These are phyloP conservation scores for Magallana gigas DNA, from an alignment of 1,140 invertebrate species.

Conservation along the genomic window DNA sequence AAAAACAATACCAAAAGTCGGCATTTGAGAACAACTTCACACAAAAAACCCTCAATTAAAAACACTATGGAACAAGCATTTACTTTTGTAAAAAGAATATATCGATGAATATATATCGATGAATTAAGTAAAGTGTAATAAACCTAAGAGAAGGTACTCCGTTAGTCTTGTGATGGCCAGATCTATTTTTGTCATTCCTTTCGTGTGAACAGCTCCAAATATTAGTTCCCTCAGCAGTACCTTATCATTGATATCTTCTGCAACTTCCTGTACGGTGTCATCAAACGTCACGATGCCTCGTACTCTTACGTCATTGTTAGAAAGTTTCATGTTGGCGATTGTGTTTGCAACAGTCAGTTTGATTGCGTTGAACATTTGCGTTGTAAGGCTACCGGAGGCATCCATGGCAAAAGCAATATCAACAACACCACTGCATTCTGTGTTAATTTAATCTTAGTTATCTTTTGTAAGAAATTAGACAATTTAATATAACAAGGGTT, in stretches of 20 bases:
- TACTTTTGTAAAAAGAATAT: no score
- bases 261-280: background rate
- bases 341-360: constrained; percentile 13
- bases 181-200: constrained; percentile 28
- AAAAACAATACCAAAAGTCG: no score
- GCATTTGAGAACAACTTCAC: no score
- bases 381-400: background rate
- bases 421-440: background rate
- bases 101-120: no score
- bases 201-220: constrained; percentile 8
- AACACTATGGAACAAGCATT: no score
- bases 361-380: constrained; percentile 6
- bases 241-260: constrained; percentile 10
- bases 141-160: background rate
- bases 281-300: constrained; percentile 3
- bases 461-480: background rate
- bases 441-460: background rate
- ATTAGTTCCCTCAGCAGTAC: background rate
- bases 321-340: background rate
- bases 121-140: background rate
- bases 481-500: background rate
- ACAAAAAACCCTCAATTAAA: no score
- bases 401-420: constrained; percentile 24
- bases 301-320: background rate
- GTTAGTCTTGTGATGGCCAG: background rate